Base-by-base conservation (phyloP, 2,113 vertebrate species). In the Erpornis zantholeuca region DNA sequence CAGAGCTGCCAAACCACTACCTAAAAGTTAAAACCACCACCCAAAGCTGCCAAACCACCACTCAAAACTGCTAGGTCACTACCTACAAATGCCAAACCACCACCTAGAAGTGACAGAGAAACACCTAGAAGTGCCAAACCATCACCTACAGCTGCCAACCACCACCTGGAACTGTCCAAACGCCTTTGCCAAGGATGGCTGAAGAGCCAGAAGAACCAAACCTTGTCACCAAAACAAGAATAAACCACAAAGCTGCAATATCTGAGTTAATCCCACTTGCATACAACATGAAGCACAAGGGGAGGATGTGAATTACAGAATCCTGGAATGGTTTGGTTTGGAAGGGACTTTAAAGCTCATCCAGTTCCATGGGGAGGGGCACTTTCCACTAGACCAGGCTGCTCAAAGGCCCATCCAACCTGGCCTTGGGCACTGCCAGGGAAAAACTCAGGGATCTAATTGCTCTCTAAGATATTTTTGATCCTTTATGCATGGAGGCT, bases 1-100 rank as follows among this genome's bases (percentile, higher is more conserved):
- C 3, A 10, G 6, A 49, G 0, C n/a, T 49, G n/a, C 21, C 6
- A 16, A 57, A 33, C 0, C 3, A 57, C 0, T 21, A 7, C 10
- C 12, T 1, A 35, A 2, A 54, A 2, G 25, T 66, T 9, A 5
- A 44, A 64, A 23, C 1, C 4, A 38, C 5, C 35, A 33, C 14
- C 18, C 0, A 42, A 2, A 53, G 3, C 6, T 44, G 6, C 8
- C 33, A 35, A 45, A 36, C 3, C 25, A 21, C 9, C 71, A 22
- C 33, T 14, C 1, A 45, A 3, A 28, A 5, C 10, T 45, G 49
- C 49, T 15, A 53, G 40, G 31, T 10, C 18, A 63, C 12, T 27
- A 35, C n/a, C 57, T 8, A 25, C 15, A 36, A 17, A 3, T 59
- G 15, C 22, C 38, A 24, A 59, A 59, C 12, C 16, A 38, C 2